A percentile compares a stretch with the other conserved stretches of the same genome.
Conservation (phyloP, 2,797 vertebrate species). For the Podargus strigoides region DNA sequence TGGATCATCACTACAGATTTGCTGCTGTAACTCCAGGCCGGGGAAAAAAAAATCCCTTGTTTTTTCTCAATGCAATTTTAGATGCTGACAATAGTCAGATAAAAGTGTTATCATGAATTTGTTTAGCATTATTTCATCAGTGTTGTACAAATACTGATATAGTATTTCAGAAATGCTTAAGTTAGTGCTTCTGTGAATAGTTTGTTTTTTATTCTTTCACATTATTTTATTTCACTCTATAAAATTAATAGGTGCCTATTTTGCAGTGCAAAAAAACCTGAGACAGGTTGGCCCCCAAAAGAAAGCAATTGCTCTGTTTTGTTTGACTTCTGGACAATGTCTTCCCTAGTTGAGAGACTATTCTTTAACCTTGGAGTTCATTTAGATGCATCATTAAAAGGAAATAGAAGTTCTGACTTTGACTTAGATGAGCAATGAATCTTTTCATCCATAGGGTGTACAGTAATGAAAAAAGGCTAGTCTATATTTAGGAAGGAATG, state of each 20-base stretch:
- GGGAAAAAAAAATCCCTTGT: not conserved
- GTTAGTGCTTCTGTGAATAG: not conserved
- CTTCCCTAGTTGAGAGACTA: not conserved
- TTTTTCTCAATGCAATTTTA: not conserved
- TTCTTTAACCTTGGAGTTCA: not conserved
- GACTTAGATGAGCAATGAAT: not conserved
- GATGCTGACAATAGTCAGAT: not conserved
- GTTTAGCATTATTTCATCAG: fast-evolving
- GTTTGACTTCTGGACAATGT: not conserved
- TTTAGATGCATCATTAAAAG: not conserved
- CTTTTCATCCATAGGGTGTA: not conserved
- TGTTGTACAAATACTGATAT: not conserved
- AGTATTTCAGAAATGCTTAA: not conserved
- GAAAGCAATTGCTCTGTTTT: not conserved
- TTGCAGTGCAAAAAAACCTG: not conserved
- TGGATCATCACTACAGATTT: not conserved
- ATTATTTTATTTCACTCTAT: not conserved
- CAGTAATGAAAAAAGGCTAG: not conserved
- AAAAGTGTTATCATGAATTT: not conserved
- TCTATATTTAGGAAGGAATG: not conserved
- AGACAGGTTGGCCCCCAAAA: not conserved
- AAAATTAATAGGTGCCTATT: not conserved
- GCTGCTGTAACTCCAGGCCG: not conserved
- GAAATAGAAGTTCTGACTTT: not conserved
- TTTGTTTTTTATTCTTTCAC: not conserved